A percentile compares a stretch with the other conserved stretches of the same genome.
phyloP scores from a whole-genome alignment of 2,888 invertebrate species.

The Sylvicola cinctus region DNA sequence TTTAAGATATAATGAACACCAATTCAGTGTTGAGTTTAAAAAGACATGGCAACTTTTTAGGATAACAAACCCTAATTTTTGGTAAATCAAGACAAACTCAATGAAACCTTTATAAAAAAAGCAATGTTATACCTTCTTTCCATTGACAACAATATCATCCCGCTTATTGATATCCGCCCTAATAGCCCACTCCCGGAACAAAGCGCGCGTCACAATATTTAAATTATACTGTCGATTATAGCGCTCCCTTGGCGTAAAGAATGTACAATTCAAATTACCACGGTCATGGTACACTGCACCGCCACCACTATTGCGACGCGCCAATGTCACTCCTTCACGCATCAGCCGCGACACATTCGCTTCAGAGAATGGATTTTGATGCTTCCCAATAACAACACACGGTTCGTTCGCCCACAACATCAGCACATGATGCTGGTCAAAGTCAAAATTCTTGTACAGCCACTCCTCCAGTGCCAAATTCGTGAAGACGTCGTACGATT shows the following conservation, averaged over 20 bases:
- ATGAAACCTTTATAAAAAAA: no score
- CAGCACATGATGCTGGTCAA: slow-evolving; percentile 62
- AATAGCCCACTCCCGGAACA: slow-evolving; percentile 65
- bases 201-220: slow-evolving; percentile 60
- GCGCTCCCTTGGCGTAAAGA: slow-evolving; percentile 63
- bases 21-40: no score
- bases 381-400: slow-evolving; percentile 85
- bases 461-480: slow-evolving; percentile 94
- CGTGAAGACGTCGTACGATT: slow-evolving; percentile 72
- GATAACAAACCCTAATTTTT: no score
- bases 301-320: slow-evolving; percentile 84
- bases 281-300: slow-evolving; percentile 93
- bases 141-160: slow-evolving; percentile 69
- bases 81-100: no score
- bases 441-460: slow-evolving; percentile 76
- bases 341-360: slow-evolving; percentile 50
- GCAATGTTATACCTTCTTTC: slow-evolving; percentile 32
- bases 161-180: slow-evolving; percentile 55
- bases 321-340: slow-evolving; percentile 50
- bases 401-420: slow-evolving; percentile 87
- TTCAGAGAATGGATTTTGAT: slow-evolving; percentile 94
- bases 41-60: no score
- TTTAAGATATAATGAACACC: no score
- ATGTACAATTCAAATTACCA: slow-evolving; percentile 83
- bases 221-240: slow-evolving; percentile 80